A percentile compares a stretch with the other conserved stretches of the same genome.
Evolutionary conservation across 2,113 vertebrate genomes (phyloP).

Genomic region (Microtus richardsoni): DNA sequence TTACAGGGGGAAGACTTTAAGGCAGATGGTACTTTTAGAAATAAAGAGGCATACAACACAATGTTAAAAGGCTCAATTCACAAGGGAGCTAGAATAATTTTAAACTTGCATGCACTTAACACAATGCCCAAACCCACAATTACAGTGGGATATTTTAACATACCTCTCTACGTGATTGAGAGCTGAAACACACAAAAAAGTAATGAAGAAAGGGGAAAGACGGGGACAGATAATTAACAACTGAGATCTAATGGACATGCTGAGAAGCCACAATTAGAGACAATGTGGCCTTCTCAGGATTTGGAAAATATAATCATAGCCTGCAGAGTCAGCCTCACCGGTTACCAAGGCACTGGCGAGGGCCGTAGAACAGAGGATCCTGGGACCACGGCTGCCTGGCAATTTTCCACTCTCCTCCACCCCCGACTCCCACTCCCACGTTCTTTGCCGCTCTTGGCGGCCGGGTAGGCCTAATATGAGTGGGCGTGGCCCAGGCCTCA

Average conservation of each 20-base stretch:
- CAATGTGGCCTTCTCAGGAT: not conserved
- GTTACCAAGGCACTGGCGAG: not conserved
- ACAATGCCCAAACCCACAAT: not conserved
- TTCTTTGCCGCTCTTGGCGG: not conserved
- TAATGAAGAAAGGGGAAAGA: not conserved
- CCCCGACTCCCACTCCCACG: not conserved
- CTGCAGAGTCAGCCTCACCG: not conserved
- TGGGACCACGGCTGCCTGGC: not conserved
- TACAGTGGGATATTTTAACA: slow-evolving; percentile 38
- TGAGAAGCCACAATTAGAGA: not conserved
- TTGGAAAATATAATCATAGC: not conserved
- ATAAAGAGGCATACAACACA: not conserved
- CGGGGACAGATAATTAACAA: slow-evolving; percentile 48
- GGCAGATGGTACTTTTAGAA: not conserved
- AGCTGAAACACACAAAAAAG: not conserved
- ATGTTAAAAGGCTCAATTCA: slow-evolving; percentile 40
- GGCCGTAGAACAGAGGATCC: not conserved
- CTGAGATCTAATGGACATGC: slow-evolving; percentile 37
- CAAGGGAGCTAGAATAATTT: slow-evolving; percentile 15
- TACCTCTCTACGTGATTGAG: not conserved
- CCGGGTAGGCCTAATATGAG: not conserved
- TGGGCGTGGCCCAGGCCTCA: too few species aligned
- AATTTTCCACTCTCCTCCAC: too few species aligned
- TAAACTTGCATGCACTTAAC: slow-evolving; percentile 44
- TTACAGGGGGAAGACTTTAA: not conserved